phyloP scores from a whole-genome alignment of 2,113 vertebrate species.

The Oreotragus oreotragus region DNA sequence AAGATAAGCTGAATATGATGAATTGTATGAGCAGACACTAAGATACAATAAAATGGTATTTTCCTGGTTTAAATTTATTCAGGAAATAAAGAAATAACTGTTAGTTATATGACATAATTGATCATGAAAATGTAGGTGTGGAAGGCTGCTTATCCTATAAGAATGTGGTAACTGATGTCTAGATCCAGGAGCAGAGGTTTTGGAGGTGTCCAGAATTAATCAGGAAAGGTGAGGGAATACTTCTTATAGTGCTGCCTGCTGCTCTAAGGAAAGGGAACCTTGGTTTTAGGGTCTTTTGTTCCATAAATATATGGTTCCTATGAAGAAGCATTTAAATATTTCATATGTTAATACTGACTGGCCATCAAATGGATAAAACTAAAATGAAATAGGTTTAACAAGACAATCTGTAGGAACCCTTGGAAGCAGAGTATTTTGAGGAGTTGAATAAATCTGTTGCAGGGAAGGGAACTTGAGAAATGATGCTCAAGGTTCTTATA shows the following conservation, averaged over 20 bases:
- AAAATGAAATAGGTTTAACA: neutral
- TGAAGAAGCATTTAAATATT: neutral
- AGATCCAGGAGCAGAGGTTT: neutral
- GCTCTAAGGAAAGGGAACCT: neutral
- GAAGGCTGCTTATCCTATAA: neutral
- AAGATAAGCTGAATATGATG: neutral
- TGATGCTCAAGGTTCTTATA: neutral
- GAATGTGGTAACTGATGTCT: neutral
- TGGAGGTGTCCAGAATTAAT: neutral
- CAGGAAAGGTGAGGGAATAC: neutral
- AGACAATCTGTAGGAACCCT: neutral
- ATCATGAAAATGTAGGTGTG: neutral
- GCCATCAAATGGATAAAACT: neutral
- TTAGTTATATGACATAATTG: neutral
- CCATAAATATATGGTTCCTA: neutral
- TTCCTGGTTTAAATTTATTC: neutral
- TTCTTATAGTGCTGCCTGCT: neutral
- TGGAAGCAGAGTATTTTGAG: neutral
- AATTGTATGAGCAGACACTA: neutral
- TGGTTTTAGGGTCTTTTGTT: neutral
- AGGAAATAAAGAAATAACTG: neutral
- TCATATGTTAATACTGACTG: neutral
- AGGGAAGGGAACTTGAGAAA: neutral
- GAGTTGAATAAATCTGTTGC: neutral
- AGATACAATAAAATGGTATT: neutral